Evolutionary conservation across 2,888 invertebrate genomes (phyloP).

Genomic region (Nomada ruficornis): DNA sequence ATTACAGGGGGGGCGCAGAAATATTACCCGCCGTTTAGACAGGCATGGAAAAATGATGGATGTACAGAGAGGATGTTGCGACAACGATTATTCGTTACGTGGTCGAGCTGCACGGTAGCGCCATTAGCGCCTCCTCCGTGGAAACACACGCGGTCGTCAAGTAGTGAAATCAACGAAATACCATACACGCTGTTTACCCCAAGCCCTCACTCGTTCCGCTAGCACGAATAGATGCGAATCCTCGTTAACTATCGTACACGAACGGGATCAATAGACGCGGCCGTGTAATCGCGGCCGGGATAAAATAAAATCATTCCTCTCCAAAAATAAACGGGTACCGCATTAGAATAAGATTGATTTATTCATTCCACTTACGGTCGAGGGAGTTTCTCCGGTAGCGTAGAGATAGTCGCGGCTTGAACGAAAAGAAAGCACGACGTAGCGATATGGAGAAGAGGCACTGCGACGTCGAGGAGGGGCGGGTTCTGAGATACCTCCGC

Average conservation of each 20-base stretch:
- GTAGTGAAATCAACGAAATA: conserved; percentile 62
- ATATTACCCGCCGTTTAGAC: neutral
- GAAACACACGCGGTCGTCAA: conserved; percentile 57
- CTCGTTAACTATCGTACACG: neutral
- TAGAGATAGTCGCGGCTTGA: conserved; percentile 64
- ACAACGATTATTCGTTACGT: conserved; percentile 34
- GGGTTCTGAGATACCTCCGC: conserved; percentile 74
- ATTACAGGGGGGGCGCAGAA: too few species aligned
- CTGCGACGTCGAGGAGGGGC: conserved; percentile 73
- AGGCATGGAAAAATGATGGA: neutral
- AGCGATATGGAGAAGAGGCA: conserved; percentile 70
- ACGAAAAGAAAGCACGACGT: conserved; percentile 69
- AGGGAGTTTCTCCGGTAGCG: conserved; percentile 65
- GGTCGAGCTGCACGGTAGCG: conserved; percentile 44
- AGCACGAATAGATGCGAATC: neutral
- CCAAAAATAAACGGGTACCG: neutral
- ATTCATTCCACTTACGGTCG: conserved; percentile 60
- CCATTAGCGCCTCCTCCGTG: conserved; percentile 57
- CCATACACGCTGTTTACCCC: conserved; percentile 39
- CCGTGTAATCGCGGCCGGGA: neutral
- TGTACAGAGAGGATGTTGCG: conserved; percentile 8
- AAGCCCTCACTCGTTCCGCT: conserved; percentile 21
- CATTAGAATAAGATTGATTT: neutral
- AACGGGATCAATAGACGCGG: too few species aligned
- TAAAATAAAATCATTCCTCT: neutral